Evolutionary conservation across 2,113 vertebrate genomes (phyloP), one percentile per base, ranked within the genome.

Genomic region (Melanerpes formicivorus): DNA sequence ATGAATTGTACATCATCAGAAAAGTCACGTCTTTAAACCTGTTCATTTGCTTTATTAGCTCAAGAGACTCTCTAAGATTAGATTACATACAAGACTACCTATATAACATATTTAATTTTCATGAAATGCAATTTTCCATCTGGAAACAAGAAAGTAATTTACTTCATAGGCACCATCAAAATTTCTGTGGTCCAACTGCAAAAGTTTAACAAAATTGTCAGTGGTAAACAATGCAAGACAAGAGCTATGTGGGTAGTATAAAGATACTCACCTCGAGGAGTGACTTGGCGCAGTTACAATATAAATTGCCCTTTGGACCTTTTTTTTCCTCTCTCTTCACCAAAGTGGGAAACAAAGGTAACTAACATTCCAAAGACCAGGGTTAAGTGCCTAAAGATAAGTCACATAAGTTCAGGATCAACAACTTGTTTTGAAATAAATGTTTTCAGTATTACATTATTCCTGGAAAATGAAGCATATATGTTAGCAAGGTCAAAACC

Each of bases 71-170:
- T 60, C 60, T 74, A 71, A 93, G 40, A 91, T 88, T 85, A 83
- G 27, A 90, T 95, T 85, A 91, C 3, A 23, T 70, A 66, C 64
- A 93, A 87, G 62, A 74, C 54, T 85, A 85, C 18, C 3, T 80
- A 37, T 75, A 60, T 71, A 82, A 71, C 29, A 10, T 46, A 82
- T 52, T 67, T 91, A 85, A 95, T 83, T 93, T 48, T 88, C 62
- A 88, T 94, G 63, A 89, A 88, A 94, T 90, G 48, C 3, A 78
- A 75, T 90, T 91, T 95, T 91, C 87, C 82, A 87, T 90, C 79
- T 93, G 91, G 93, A 95, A 93, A 90, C 7, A 71, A 42, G 64
- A 80, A 91, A 1, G 27, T 76, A 91, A 91, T 90, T 95, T 83
- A 67, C 66, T 87, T 87, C 59, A 32, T 26, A 69, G 22, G 25